Base-by-base conservation (phyloP, 2,888 invertebrate species). In the Thymelicus lineola region DNA sequence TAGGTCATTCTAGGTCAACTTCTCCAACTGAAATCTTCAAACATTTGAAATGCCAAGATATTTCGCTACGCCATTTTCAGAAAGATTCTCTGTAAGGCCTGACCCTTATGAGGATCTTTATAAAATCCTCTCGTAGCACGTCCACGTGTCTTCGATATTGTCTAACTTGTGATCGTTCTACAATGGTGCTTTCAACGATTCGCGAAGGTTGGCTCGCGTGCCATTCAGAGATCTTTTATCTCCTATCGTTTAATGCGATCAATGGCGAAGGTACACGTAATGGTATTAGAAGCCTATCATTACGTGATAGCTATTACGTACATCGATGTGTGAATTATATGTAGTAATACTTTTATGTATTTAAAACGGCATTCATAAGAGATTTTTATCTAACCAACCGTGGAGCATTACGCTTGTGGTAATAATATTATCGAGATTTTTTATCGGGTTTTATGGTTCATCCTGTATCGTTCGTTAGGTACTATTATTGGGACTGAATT, bases 271-370 rank as follows among this genome's bases (percentile, higher is more conserved):
- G 69, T 59, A 70, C 59, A 59, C 50, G 63, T 70, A 70, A 70
- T 70, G 69, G 69, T 70, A 70, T 70, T 70, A 64, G 69, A 70
- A 64, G 69, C 69, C 69, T 70, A 70, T 70, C 64, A 63, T 69
- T 69, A 69, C 63, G 58, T 64, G 63, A 69, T 69, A 50, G 63
- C 69, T 38, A 64, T 69, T 63, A 48, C 69, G 62, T 69, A 57
- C 62, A 63, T 62, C 62, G 58, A 38, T 58, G 62, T 62, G 62
- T 38, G 62, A 63, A 63, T 69, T 69, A 58, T 69, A 50, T 7
- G 50, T 50, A 48, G 58, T 64, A 69, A 64, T 64, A 69, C 58
- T 59, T 69, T 50, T 58, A n/a, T 69, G 55, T 68, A 10, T 68
- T 50, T 60, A 59, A 59, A 66, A 50, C 59, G 42, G 66, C 66